Percentiles rank a stretch among this genome's conserved stretches.
Evolutionary conservation across 2,888 invertebrate genomes (phyloP).

Genomic region (Unio pictorum): DNA sequence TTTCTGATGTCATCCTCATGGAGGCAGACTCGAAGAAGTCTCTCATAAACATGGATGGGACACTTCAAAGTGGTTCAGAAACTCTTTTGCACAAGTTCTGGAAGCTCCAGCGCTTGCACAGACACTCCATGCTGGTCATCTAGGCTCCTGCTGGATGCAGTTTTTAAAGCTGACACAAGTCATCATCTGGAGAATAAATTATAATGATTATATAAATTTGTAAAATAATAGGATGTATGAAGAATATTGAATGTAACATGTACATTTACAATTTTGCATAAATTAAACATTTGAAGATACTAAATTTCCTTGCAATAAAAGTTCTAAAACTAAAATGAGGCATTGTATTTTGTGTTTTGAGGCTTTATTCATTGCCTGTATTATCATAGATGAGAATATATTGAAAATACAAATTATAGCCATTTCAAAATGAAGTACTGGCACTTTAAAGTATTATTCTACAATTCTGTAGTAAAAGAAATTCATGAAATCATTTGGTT

Average conservation of each 20-base stretch:
- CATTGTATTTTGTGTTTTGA: no score
- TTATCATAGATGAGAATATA: no score
- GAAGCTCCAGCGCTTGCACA: slow-evolving; percentile 84
- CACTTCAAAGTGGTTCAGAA: slow-evolving; percentile 20
- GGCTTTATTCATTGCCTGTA: no score
- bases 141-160: slow-evolving; percentile 76
- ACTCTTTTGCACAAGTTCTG: slow-evolving; percentile 75
- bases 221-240: neutral
- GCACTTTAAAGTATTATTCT: no score
- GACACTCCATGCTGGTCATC: slow-evolving; percentile 77
- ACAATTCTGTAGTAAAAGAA: no score
- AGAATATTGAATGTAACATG: no score
- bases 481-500: no score
- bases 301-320: neutral
- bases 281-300: no score
- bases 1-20: slow-evolving; percentile 11
- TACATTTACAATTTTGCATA: neutral
- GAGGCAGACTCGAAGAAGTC: slow-evolving; percentile 7
- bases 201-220: neutral
- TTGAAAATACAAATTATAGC: no score
- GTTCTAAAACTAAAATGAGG: no score
- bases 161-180: slow-evolving; percentile 55
- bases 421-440: no score
- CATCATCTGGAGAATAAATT: slow-evolving; percentile 48
- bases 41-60: slow-evolving; percentile 10